Conservation (phyloP, 2,888 invertebrate species). For the Bugula neritina region DNA sequence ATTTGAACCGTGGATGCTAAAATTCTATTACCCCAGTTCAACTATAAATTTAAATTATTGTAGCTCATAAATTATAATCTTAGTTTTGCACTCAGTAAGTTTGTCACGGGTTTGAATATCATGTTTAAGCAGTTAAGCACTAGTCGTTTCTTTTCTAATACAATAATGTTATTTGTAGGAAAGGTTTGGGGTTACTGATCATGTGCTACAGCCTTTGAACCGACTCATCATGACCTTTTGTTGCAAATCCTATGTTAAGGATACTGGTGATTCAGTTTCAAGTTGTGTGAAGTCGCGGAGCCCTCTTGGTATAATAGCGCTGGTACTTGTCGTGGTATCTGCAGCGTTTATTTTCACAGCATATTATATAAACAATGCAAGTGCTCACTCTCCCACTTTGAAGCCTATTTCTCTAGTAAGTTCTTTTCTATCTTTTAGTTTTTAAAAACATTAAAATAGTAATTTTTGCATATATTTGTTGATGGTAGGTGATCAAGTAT, state of each 20-base stretch:
- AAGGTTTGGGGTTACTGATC: conserved; percentile 9
- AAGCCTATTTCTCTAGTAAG: conserved; percentile 2
- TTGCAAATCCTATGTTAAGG: conserved; percentile 7
- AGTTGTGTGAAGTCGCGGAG: conserved; percentile 18
- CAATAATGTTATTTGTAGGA: too few relatives aligned
- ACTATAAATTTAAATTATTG: too few relatives aligned
- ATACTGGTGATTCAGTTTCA: not conserved
- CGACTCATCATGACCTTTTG: conserved; percentile 11
- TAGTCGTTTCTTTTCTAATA: too few relatives aligned
- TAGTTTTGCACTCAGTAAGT: too few relatives aligned
- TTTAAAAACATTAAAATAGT: not conserved
- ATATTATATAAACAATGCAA: conserved; percentile 1
- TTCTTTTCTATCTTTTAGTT: not conserved
- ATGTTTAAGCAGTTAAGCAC: too few relatives aligned
- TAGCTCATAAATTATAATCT: too few relatives aligned
- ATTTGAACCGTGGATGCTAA: too few relatives aligned
- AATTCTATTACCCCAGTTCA: too few relatives aligned
- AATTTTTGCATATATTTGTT: too few relatives aligned
- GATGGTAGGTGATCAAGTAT: too few relatives aligned
- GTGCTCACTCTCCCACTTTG: not conserved
- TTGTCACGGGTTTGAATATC: too few relatives aligned
- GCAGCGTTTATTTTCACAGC: conserved; percentile 9
- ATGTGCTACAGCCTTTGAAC: too few relatives aligned
- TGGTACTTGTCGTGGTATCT: not conserved
- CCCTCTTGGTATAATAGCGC: conserved; percentile 12